phyloP scores from a whole-genome alignment of 2,797 vertebrate genomes.

The Sebastes nivosus region DNA sequence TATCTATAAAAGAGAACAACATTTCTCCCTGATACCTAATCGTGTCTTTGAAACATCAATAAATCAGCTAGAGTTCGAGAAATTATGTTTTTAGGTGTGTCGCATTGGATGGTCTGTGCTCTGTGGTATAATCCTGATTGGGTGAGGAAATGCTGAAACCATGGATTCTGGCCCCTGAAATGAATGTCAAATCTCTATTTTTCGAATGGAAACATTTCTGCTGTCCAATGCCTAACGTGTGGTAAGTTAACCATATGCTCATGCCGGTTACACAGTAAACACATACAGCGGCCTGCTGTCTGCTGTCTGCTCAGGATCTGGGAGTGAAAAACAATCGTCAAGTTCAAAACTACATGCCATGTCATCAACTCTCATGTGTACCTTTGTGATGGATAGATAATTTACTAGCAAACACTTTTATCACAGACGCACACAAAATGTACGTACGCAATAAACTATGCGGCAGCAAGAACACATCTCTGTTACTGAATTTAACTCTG shows the following conservation, averaged over 20 bases:
- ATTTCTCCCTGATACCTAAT: not conserved
- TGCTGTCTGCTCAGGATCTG: not conserved
- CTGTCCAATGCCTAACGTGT: not conserved
- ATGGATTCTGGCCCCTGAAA: not conserved
- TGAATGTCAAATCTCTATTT: not conserved
- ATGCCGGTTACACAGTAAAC: not conserved
- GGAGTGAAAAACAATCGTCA: not conserved
- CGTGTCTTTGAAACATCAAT: not conserved
- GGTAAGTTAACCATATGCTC: not conserved
- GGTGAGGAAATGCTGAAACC: not conserved
- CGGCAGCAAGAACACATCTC: not conserved
- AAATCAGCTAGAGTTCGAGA: not conserved
- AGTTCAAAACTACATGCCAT: not conserved
- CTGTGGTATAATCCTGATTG: not conserved
- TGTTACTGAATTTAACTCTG: slow-evolving; percentile 19
- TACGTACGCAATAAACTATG: not conserved
- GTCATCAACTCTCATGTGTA: not conserved
- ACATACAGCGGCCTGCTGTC: not conserved
- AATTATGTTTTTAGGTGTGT: too few relatives aligned
- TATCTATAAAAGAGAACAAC: not conserved
- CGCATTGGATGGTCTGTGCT: not conserved
- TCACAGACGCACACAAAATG: not conserved
- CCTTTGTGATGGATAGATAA: not conserved
- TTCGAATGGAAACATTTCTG: not conserved
- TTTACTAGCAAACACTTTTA: not conserved